A percentile compares a stretch with the other conserved stretches of the same genome.
Evolutionary conservation across 2,113 vertebrate genomes (phyloP).

Genomic region (Seriola quinqueradiata): DNA sequence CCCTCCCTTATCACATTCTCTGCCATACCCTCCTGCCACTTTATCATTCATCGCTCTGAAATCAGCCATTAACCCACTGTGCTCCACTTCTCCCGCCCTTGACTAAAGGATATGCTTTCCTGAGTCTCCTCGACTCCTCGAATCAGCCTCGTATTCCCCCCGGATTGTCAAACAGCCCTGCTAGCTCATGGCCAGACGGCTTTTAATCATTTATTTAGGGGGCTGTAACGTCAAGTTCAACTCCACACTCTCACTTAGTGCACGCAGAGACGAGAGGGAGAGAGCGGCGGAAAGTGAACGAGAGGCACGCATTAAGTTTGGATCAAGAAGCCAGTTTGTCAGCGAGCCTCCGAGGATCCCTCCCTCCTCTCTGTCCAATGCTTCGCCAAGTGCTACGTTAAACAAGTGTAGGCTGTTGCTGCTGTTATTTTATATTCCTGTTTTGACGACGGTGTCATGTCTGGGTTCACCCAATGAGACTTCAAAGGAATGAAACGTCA

Average conservation of each 20-base stretch:
- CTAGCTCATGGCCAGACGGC: slow-evolving; percentile 63
- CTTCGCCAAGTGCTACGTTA: slow-evolving; percentile 19
- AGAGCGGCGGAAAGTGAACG: slow-evolving; percentile 23
- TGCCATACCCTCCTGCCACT: slow-evolving; percentile 10
- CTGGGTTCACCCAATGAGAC: slow-evolving; percentile 11
- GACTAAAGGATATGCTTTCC: slow-evolving; percentile 49
- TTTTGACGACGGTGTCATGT: slow-evolving; percentile 33
- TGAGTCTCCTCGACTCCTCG: slow-evolving; percentile 48
- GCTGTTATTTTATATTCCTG: slow-evolving; percentile 28
- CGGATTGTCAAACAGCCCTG: slow-evolving; percentile 29
- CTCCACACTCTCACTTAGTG: slow-evolving; percentile 47
- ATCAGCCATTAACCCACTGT: slow-evolving; percentile 58
- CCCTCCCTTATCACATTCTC: not conserved
- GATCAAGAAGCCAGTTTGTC: slow-evolving; percentile 63
- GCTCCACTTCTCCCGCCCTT: slow-evolving; percentile 59
- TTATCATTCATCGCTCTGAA: slow-evolving; percentile 52
- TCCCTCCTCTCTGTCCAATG: slow-evolving; percentile 22
- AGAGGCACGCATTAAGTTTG: slow-evolving; percentile 41
- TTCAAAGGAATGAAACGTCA: slow-evolving; percentile 30
- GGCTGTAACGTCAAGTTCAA: slow-evolving; percentile 57
- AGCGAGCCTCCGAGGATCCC: slow-evolving; percentile 32
- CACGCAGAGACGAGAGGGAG: slow-evolving; percentile 27
- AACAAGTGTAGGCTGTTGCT: slow-evolving; percentile 27
- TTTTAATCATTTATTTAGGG: slow-evolving; percentile 82
- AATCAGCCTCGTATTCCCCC: slow-evolving; percentile 30